Conservation (phyloP, 2,797 vertebrate species). For the Dipus sagitta region DNA sequence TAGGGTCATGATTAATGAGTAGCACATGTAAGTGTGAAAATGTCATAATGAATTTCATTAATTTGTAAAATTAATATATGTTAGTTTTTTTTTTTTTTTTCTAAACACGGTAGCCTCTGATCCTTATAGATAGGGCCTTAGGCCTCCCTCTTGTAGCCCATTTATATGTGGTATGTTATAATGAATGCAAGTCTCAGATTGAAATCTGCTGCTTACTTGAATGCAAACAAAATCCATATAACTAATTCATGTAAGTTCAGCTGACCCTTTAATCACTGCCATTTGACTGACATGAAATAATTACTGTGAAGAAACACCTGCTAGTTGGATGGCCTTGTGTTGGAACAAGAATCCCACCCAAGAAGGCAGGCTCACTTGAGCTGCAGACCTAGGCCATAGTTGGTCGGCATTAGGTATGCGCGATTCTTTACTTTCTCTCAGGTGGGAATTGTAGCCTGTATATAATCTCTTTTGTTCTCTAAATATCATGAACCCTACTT, state of each 20-base stretch:
- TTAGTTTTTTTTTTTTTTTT: neutral
- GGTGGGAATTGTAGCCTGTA: neutral
- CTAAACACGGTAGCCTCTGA: neutral
- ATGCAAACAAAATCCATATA: neutral
- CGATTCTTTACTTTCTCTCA: constrained; percentile 27
- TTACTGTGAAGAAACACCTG: neutral
- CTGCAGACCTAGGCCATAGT: neutral
- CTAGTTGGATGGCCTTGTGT: neutral
- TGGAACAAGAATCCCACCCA: neutral
- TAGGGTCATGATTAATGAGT: neutral
- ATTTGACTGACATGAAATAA: constrained; percentile 3
- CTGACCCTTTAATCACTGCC: neutral
- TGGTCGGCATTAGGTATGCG: neutral
- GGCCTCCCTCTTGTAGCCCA: neutral
- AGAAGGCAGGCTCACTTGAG: neutral
- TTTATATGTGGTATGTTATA: neutral
- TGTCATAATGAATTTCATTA: neutral
- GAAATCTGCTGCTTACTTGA: constrained; percentile 17
- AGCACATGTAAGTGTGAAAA: neutral
- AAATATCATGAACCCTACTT: constrained; percentile 17
- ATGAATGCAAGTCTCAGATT: neutral
- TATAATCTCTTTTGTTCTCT: constrained; percentile 30
- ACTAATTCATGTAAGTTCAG: neutral
- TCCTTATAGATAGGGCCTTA: neutral
- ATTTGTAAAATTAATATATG: neutral